Evolutionary conservation across 2,888 invertebrate genomes (phyloP), one percentile per base, ranked within the genome.

Genomic region (Leptothorax acervorum): DNA sequence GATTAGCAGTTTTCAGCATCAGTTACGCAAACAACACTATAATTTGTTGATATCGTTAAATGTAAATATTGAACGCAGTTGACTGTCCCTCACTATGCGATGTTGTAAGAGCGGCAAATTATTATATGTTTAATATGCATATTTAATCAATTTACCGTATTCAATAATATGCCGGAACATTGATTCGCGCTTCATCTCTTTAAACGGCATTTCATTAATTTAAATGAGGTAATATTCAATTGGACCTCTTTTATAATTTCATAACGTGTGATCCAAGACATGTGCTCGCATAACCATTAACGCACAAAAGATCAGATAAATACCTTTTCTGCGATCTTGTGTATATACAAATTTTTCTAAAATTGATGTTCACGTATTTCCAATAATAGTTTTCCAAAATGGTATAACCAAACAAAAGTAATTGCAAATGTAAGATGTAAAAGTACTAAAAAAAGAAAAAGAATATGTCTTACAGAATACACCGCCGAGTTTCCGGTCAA

Each of bases 1-100:
- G 79, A 81, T 81, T 81, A 81, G 79, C 79, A 81, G 79, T 81
- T 81, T 81, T 81, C 73, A 81, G 79, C 73, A 73, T 81, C 73
- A 73, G 73, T 81, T 81, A 73, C 79, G 73, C 73, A 73, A 81
- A 81, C 60, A 73, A 39, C 60, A 79, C 79, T 62, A 81, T 73
- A 73, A 81, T 81, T 81, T 81, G 79, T 81, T 60, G 73, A 73
- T 81, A 48, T 73, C 73, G 18, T 81, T 81, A 81, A 81, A 81
- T 60, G 73, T 73, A 81, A 81, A 81, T 81, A 81, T 81, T 48
- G 79, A 73, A 81, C 18, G 48, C 48, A 60, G 18, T 60, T 81
- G 28, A 48, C 73, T 73, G 60, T 23, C 45, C 57, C 35, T 81
- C 79, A 73, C 79, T 73, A 48, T 62, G 45, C 28, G 79, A 79